Evolutionary conservation across 2,888 invertebrate genomes (phyloP).

Genomic region (Ormyrus labotus): DNA sequence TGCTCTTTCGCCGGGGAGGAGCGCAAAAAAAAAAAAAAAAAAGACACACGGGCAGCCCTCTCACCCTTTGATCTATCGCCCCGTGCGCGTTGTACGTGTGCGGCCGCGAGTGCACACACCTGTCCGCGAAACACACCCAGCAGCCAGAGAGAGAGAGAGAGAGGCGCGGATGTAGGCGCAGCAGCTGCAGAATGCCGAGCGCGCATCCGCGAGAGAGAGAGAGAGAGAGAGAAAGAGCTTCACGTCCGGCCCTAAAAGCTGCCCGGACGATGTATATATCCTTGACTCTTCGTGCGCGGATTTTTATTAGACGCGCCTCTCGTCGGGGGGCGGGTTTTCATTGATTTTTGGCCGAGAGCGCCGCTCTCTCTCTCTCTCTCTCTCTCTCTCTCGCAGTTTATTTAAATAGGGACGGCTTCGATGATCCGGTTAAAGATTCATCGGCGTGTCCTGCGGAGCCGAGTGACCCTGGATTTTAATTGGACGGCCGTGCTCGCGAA

Average conservation of each 20-base stretch:
- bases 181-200: background rate
- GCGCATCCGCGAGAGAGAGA: background rate
- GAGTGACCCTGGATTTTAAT: constrained; percentile 33
- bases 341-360: background rate
- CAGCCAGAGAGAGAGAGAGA: background rate
- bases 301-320: background rate
- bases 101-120: background rate
- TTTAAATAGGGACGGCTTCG: no score
- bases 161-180: background rate
- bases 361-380: background rate
- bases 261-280: background rate
- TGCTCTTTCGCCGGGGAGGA: no score
- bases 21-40: no score
- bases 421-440: constrained; percentile 12
- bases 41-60: no score
- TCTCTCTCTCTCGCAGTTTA: background rate
- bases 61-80: constrained; percentile 12
- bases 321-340: background rate
- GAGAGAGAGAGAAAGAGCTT: background rate
- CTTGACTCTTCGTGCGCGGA: background rate
- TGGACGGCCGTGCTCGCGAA: constrained; percentile 11
- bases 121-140: background rate
- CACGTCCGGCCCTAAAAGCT: no score
- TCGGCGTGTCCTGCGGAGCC: constrained; percentile 15
- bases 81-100: background rate